A percentile compares a stretch with the other conserved stretches of the same genome.
Evolutionary conservation across 2,888 invertebrate species (phyloP).

Genomic region (Drosophila nigricruria): DNA sequence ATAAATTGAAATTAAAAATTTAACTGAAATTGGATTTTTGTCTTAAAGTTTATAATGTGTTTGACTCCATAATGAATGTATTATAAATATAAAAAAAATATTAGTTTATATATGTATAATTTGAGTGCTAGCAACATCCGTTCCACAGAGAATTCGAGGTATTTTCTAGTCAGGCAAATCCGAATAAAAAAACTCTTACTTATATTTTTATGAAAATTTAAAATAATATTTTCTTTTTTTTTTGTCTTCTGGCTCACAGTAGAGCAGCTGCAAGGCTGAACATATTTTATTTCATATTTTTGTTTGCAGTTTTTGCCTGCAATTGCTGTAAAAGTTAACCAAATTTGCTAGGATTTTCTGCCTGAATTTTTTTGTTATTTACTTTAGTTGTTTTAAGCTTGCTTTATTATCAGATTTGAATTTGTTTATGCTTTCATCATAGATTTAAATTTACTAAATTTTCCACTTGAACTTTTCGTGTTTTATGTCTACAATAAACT

Average conservation of each 20-base stretch:
- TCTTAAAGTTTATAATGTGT: neutral
- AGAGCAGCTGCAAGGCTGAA: neutral
- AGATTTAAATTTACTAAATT: neutral
- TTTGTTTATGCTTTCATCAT: neutral
- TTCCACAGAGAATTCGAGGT: no score
- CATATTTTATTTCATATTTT: neutral
- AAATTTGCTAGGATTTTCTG: neutral
- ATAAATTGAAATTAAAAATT: slow-evolving; percentile 2
- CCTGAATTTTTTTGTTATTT: neutral
- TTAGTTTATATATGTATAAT: no score
- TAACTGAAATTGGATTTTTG: neutral
- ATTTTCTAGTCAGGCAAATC: no score
- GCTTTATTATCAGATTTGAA: neutral
- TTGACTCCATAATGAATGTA: no score
- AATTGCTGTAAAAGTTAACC: neutral
- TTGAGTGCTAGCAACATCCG: no score
- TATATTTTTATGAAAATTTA: no score
- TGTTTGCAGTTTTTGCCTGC: neutral
- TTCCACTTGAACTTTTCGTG: neutral
- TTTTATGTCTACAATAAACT: neutral
- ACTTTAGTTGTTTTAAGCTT: neutral
- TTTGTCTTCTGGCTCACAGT: no score
- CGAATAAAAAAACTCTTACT: no score
- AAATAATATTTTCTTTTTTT: neutral
- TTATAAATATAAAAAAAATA: no score